Percentiles rank a stretch among this genome's conserved stretches.
Evolutionary conservation across 2,113 vertebrate species (phyloP).

Genomic region (Gadus chalcogrammus): DNA sequence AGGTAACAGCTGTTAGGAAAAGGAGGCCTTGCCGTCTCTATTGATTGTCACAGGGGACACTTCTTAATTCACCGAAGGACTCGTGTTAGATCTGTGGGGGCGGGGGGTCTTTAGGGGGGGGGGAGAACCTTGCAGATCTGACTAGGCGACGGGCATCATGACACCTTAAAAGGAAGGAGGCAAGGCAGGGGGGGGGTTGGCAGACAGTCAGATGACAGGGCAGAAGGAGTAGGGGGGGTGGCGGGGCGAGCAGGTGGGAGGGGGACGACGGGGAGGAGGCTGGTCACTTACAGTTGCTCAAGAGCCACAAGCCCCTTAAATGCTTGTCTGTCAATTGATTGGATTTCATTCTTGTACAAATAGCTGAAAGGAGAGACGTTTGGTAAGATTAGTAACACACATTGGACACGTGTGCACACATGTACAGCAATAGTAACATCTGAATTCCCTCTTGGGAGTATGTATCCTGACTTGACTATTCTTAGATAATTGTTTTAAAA

Average conservation of each 20-base stretch:
- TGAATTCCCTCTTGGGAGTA: conserved; percentile 25
- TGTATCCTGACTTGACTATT: not conserved
- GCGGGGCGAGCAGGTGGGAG: conserved; percentile 52
- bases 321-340: conserved; percentile 98
- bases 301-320: conserved; percentile 99
- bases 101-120: too few relatives aligned
- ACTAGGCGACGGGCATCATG: conserved; percentile 18
- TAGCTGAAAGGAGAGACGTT: conserved; percentile 98
- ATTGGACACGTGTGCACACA: conserved; percentile 51
- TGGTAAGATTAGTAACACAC: conserved; percentile 83
- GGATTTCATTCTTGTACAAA: conserved; percentile 99
- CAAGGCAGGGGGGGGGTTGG: not conserved
- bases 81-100: too few relatives aligned
- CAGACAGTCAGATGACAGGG: conserved; percentile 18
- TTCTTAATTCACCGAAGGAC: too few relatives aligned
- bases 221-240: conserved; percentile 43
- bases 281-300: conserved; percentile 99
- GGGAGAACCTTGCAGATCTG: conserved; percentile 26
- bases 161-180: conserved; percentile 7
- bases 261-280: conserved; percentile 45
- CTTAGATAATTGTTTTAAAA: too few relatives aligned
- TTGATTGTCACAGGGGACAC: too few relatives aligned
- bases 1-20: too few relatives aligned
- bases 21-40: too few relatives aligned
- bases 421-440: conserved; percentile 29